phyloP scores from a whole-genome alignment of 1,140 invertebrate species.

The Zaprionus ornatus region DNA sequence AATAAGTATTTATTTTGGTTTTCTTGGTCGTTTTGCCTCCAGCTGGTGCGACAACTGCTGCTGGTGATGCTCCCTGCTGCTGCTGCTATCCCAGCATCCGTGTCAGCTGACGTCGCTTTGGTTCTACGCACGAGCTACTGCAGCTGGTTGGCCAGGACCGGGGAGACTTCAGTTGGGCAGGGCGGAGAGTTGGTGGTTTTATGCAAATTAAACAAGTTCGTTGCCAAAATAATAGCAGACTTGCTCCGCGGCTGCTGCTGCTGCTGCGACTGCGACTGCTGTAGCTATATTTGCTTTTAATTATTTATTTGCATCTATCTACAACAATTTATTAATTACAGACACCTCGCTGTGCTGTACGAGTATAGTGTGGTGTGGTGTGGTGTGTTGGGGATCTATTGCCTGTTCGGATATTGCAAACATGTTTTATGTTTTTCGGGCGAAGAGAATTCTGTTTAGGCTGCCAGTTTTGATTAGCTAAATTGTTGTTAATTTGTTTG shows the following conservation, averaged over 20 bases:
- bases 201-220: constrained; percentile 80
- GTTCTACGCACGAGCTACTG: constrained; percentile 9
- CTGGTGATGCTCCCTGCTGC: not conserved
- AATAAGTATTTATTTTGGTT: constrained; percentile 54
- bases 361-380: too few relatives aligned
- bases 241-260: constrained; percentile 30
- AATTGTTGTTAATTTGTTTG: constrained; percentile 80
- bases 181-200: constrained; percentile 26
- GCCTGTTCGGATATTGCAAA: constrained; percentile 21
- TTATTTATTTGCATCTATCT: constrained; percentile 74
- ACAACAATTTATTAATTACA: constrained; percentile 46
- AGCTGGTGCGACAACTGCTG: constrained; percentile 4
- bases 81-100: constrained; percentile 47
- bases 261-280: constrained; percentile 19
- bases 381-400: too few relatives aligned
- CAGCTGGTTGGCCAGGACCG: constrained; percentile 1
- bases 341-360: constrained; percentile 39
- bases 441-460: constrained; percentile 19
- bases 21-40: not conserved
- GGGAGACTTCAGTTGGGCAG: not conserved
- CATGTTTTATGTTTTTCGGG: constrained; percentile 51
- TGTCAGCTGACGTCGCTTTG: constrained; percentile 61
- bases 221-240: constrained; percentile 70
- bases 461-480: constrained; percentile 61
- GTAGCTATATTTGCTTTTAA: constrained; percentile 67